phyloP scores from a whole-genome alignment of 2,113 vertebrate genomes.

The Ariopsis seemanni region DNA sequence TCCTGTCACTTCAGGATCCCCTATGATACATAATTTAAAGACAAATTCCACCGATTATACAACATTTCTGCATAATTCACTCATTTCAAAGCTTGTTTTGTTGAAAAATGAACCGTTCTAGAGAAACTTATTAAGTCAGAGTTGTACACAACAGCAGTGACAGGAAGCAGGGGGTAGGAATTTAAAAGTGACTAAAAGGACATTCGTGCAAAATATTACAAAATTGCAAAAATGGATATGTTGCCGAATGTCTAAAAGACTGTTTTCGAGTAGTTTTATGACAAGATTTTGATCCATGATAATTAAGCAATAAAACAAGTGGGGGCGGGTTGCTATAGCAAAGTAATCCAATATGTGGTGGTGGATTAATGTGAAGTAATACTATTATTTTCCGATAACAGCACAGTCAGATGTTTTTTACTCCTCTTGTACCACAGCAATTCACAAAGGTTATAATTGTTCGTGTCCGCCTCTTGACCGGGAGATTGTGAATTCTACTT shows the following conservation, averaged over 20 bases:
- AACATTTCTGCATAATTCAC: neutral
- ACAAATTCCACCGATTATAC: neutral
- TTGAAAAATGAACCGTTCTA: neutral
- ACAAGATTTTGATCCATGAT: neutral
- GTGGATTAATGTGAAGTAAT: neutral
- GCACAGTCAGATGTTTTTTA: neutral
- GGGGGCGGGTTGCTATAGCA: neutral
- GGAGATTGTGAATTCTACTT: too few species aligned
- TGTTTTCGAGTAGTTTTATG: neutral
- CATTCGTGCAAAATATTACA: neutral
- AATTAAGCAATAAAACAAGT: neutral
- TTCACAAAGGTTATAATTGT: neutral
- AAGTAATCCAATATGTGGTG: neutral
- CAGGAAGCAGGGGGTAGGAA: neutral
- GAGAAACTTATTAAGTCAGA: neutral
- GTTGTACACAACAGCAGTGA: neutral
- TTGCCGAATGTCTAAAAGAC: neutral
- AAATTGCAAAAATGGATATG: neutral
- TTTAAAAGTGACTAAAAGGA: neutral
- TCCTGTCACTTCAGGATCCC: neutral
- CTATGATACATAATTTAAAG: neutral
- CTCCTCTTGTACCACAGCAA: neutral
- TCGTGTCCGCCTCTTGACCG: too few species aligned
- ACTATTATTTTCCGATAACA: neutral
- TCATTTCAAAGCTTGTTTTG: neutral